Conservation (phyloP, 2,797 vertebrate genomes). For the Enteromius paludinosus region DNA sequence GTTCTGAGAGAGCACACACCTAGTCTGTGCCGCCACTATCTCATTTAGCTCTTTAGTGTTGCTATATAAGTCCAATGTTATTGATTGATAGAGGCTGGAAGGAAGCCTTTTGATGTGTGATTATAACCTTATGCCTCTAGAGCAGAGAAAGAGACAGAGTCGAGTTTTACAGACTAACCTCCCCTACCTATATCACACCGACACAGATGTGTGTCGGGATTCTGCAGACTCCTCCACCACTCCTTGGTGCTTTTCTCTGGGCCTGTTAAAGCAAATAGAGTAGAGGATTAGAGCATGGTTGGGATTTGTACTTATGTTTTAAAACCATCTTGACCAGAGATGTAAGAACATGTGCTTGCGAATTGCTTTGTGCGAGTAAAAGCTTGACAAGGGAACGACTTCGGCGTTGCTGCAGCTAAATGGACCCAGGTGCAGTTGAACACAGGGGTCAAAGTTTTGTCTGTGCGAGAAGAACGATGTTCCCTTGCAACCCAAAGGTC, state of each 20-base stretch:
- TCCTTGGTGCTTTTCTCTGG: conserved; percentile 18
- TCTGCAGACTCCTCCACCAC: conserved; percentile 32
- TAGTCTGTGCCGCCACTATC: conserved; percentile 45
- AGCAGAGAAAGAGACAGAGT: conserved; percentile 45
- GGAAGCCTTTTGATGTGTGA: conserved; percentile 71
- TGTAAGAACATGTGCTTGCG: neutral
- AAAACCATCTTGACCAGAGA: neutral
- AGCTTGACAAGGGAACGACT: conserved; percentile 21
- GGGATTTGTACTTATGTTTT: conserved; percentile 24
- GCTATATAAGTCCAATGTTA: conserved; percentile 59
- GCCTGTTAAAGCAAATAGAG: conserved; percentile 46
- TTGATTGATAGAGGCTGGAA: conserved; percentile 65
- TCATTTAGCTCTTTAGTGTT: conserved; percentile 18
- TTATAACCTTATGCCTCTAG: conserved; percentile 62
- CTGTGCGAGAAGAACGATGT: conserved; percentile 51
- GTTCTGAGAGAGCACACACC: conserved; percentile 47
- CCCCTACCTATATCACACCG: conserved; percentile 24
- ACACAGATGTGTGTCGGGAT: conserved; percentile 56
- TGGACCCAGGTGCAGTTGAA: conserved; percentile 46
- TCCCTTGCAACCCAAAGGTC: conserved; percentile 50
- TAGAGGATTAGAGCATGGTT: conserved; percentile 14
- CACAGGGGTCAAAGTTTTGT: conserved; percentile 64
- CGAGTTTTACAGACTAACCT: conserved; percentile 58
- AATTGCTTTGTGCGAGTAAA: conserved; percentile 6
- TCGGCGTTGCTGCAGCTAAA: conserved; percentile 33